Evolutionary conservation across 1,140 invertebrate species (phyloP), one percentile per base, ranked within the genome.

Genomic region (Kradibia gibbosae): DNA sequence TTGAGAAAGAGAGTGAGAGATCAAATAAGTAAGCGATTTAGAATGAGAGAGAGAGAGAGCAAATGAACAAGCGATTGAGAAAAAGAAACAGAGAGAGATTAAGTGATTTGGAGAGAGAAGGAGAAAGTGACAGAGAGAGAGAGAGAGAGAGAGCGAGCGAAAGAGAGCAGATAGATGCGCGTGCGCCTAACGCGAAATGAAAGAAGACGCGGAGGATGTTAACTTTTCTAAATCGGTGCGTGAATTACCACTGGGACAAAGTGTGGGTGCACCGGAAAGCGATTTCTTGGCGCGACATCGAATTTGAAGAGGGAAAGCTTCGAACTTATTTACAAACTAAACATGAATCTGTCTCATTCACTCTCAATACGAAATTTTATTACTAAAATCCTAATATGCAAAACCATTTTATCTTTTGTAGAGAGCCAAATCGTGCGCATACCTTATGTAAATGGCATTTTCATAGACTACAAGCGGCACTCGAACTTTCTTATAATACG

Each of bases 191-290:
- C 1, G 1, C 62, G 36, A 20, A 10, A 67, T 22, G 62, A 67
- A 39, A 39, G 3, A 1, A 39, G 15, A 39, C 20, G 62, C 11
- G 34, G 34, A 67, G 34, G 62, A 36, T n/a, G n/a, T 31, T 25
- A 25, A n/a, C 62, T 78, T 48, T 67, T 78, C 76, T 78, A 78
- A 78, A 78, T 78, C 45, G 60, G 62, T 78, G 45, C 76, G 48
- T 70, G 42, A 78, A 70, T 53, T 77, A 62, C 60, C 45, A 20
- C 11, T n/a, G n/a, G 10, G 34, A 39, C 50, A 39, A 39, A 67
- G 34, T 67, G 17, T 39, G 34, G 0, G 31, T 20, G 17, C 17
- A n/a, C 62, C 62, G 20, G 20, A 67, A 67, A 34, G 22, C 60
- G 60, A 65, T 65, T 65, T 65, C 60, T 65, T 65, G 60, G 60